These are phyloP conservation scores for Enteromius viviparus DNA, from an alignment of 2,797 vertebrate genomes.

Conservation along the genomic window DNA sequence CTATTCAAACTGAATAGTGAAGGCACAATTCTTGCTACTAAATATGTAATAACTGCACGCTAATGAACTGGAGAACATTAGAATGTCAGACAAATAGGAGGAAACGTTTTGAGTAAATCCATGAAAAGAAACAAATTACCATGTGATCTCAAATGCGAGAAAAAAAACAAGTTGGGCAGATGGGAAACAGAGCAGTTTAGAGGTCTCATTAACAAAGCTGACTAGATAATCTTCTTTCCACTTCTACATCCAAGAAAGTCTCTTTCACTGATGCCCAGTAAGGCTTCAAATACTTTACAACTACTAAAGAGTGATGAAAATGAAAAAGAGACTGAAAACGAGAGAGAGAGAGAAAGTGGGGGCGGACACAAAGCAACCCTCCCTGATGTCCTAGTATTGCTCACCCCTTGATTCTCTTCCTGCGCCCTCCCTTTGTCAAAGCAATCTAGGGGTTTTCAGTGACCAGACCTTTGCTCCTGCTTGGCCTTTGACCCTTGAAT, in stretches of 20 bases:
- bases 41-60: not conserved
- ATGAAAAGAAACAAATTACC: not conserved
- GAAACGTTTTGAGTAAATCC: not conserved
- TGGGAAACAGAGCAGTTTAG: not conserved
- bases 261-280: slow-evolving; percentile 14
- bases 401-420: slow-evolving; percentile 12
- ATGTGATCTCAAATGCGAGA: not conserved
- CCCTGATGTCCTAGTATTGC: not conserved
- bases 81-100: slow-evolving; percentile 2
- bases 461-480: slow-evolving; percentile 14
- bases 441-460: not conserved
- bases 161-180: slow-evolving; percentile 24
- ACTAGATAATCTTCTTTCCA: slow-evolving; percentile 35
- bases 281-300: slow-evolving; percentile 1
- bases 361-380: slow-evolving; percentile 37
- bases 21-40: not conserved
- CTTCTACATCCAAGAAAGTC: not conserved
- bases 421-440: slow-evolving; percentile 10
- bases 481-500: slow-evolving; percentile 44
- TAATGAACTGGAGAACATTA: slow-evolving; percentile 10
- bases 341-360: not conserved
- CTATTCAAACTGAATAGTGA: slow-evolving; percentile 4
- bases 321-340: not conserved
- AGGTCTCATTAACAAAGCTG: slow-evolving; percentile 40
- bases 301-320: not conserved